phyloP scores from a whole-genome alignment of 1,140 invertebrate species.

The Calephelis nemesis region DNA sequence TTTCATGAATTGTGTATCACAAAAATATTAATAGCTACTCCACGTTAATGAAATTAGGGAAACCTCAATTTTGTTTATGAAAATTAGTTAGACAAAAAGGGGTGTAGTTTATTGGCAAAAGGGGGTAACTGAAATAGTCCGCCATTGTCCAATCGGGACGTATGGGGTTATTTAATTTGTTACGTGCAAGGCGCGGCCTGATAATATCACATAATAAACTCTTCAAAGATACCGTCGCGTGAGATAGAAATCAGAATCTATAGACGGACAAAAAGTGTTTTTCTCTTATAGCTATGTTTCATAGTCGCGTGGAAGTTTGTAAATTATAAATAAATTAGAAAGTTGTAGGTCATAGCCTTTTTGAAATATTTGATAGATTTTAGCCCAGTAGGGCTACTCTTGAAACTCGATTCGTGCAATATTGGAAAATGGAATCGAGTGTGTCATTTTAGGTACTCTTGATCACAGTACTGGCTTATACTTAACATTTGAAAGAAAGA shows the following conservation, averaged over 20 bases:
- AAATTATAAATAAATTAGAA: conserved; percentile 1
- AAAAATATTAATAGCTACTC: background rate
- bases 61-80: background rate
- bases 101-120: conserved; percentile 10
- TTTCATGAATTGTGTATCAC: too few relatives aligned
- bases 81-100: conserved; percentile 5
- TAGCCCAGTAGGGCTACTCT: too few relatives aligned
- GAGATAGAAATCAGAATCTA: conserved; percentile 27
- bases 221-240: conserved; percentile 29
- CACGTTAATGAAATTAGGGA: background rate
- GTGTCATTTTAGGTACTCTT: too few relatives aligned
- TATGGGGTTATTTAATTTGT: conserved; percentile 18
- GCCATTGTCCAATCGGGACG: background rate
- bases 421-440: too few relatives aligned
- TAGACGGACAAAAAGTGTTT: conserved; percentile 28
- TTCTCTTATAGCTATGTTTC: conserved; percentile 11
- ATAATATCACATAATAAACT: conserved; percentile 18
- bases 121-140: background rate
- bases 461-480: too few relatives aligned
- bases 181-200: conserved; percentile 10
- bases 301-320: conserved; percentile 4
- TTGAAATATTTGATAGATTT: too few relatives aligned
- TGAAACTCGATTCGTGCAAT: too few relatives aligned
- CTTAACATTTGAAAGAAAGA: too few relatives aligned
- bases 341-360: background rate